Evolutionary conservation across 2,888 invertebrate species (phyloP).

Genomic region (Leptopterna dolabrata): DNA sequence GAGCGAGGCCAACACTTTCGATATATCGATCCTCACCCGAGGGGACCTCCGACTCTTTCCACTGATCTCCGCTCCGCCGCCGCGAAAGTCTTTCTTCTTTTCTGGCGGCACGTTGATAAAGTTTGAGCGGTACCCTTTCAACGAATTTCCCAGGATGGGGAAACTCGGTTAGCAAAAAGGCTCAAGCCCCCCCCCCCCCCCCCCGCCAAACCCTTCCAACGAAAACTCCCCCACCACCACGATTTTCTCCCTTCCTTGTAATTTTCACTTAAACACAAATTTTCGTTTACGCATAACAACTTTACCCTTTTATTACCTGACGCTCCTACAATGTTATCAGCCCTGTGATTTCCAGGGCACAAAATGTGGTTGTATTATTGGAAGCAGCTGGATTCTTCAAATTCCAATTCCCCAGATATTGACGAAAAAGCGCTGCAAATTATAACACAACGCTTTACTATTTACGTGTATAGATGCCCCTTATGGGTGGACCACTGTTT

Average conservation of each 20-base stretch:
- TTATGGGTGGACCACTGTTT: no score
- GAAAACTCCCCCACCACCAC: no score
- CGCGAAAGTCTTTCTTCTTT: neutral
- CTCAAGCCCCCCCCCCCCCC: neutral
- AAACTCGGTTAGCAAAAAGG: slow-evolving; percentile 17
- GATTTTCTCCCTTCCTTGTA: no score
- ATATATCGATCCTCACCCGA: slow-evolving; percentile 26
- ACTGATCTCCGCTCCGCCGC: neutral
- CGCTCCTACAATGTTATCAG: no score
- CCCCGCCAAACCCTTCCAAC: no score
- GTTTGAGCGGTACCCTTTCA: slow-evolving; percentile 18
- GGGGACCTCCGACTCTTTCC: neutral
- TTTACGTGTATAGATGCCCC: no score
- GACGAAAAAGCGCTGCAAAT: no score
- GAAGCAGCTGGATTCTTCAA: no score
- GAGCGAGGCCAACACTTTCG: slow-evolving; percentile 48
- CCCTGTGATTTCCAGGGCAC: no score
- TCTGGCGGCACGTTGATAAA: slow-evolving; percentile 15
- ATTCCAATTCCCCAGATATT: no score
- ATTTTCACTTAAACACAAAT: neutral
- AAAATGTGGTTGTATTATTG: no score
- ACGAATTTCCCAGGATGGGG: neutral
- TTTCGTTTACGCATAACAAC: slow-evolving; percentile 26
- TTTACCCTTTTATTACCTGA: neutral
- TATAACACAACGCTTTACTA: no score